Evolutionary conservation across 2,797 vertebrate species (phyloP).

Genomic region (Phaenicophaeus curvirostris): DNA sequence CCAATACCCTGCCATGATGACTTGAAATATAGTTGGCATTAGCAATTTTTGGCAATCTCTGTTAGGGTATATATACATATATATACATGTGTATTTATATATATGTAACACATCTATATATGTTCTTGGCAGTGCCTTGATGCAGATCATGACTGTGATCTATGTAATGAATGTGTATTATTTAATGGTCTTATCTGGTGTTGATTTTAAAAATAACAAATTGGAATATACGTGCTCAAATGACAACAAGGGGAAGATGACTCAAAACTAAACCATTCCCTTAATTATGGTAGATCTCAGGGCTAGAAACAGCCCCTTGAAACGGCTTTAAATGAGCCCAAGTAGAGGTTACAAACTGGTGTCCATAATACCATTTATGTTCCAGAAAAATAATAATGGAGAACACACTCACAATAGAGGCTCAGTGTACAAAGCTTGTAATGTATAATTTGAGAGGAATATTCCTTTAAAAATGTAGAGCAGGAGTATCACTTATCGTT

Average conservation of each 20-base stretch:
- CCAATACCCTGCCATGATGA: too few species aligned
- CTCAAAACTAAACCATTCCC: background rate
- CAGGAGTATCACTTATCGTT: constrained; percentile 68
- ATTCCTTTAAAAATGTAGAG: constrained; percentile 71
- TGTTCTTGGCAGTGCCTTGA: constrained; percentile 11
- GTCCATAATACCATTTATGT: constrained; percentile 30
- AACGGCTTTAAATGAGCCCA: constrained; percentile 1
- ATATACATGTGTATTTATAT: too few species aligned
- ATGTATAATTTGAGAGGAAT: constrained; percentile 69
- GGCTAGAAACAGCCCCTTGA: constrained; percentile 4
- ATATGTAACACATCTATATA: background rate
- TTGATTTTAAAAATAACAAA: constrained; percentile 45
- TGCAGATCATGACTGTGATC: background rate
- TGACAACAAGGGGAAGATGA: background rate
- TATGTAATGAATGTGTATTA: constrained; percentile 32
- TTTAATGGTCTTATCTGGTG: constrained; percentile 33
- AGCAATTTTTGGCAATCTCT: too few species aligned
- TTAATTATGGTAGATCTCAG: constrained; percentile 32
- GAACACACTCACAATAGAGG: constrained; percentile 31
- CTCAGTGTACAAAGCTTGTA: constrained; percentile 54
- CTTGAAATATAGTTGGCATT: too few species aligned
- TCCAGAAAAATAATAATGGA: constrained; percentile 31
- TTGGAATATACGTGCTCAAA: constrained; percentile 34
- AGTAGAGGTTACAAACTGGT: constrained; percentile 23
- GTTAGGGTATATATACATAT: too few species aligned